phyloP scores from a whole-genome alignment of 2,797 vertebrate genomes.

The Acrocephalus scirpaceus region DNA sequence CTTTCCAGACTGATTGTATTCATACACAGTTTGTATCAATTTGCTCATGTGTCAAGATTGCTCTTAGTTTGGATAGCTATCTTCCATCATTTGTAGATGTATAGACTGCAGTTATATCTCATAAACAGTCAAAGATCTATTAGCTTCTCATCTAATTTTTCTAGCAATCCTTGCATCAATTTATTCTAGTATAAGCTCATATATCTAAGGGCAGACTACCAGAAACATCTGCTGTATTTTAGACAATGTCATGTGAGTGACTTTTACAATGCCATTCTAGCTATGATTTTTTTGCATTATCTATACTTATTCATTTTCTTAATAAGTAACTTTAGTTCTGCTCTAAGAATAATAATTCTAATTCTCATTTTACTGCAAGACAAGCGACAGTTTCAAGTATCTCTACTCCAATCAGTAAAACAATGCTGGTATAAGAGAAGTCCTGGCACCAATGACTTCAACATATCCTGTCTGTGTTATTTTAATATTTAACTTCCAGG shows the following conservation, averaged over 20 bases:
- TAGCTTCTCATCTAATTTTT: background rate
- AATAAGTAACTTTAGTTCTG: background rate
- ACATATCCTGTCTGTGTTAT: background rate
- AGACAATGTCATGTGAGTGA: background rate
- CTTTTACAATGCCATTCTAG: background rate
- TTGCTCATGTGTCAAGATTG: background rate
- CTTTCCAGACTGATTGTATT: background rate
- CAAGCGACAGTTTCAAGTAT: background rate
- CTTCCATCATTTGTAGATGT: background rate
- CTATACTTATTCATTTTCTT: background rate
- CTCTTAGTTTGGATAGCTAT: background rate
- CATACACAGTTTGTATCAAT: background rate
- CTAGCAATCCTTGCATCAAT: background rate
- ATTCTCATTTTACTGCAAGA: background rate
- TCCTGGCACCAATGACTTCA: background rate
- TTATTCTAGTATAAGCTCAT: background rate
- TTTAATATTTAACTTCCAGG: background rate
- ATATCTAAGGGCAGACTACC: background rate
- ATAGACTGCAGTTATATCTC: background rate
- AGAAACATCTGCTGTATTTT: background rate
- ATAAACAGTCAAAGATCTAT: background rate
- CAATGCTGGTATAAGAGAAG: background rate
- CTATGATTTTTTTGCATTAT: background rate
- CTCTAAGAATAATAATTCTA: background rate
- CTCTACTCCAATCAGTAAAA: background rate